Evolutionary conservation across 2,888 invertebrate genomes (phyloP), one percentile per base, ranked within the genome.

Genomic region (Rhagonycha fulva): DNA sequence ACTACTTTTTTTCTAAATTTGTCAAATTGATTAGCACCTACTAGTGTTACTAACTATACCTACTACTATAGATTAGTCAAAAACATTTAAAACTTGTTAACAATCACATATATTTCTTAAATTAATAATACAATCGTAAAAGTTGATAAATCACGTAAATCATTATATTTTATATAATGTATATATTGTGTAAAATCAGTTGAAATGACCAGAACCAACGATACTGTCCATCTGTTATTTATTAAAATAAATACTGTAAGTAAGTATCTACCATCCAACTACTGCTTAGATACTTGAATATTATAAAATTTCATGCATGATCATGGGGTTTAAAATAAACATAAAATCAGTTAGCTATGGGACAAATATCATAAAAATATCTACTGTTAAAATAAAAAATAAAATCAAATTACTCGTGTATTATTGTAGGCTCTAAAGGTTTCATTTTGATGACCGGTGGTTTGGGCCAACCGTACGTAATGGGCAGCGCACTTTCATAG

Each of bases 401-500:
- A 61, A 19, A 30, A 67, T 24, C 30, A 14, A 68, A n/a, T 80
- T 84, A 85, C 75, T 83, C 84, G 79, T 82, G 83, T 28, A 86
- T 69, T 79, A 84, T 86, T 2, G 82, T 84, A 5, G 87, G 85
- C 72, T 85, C 84, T 78, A 87, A 77, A 9, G 85, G 84, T 80
- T 82, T 83, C 7, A 86, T 86, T 80, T 86, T 85, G 32, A 86
- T 84, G 77, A 85, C 83, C 0, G 85, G 84, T 14, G 81, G 74
- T 74, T 85, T 82, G 7, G 88, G 87, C 93, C 93, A 94, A 10
- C 87, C 86, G 93, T 93, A 94, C 7, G 90, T 90, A 7, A 90
- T 89, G 0, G 96, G 95, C 90, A 96, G 90, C 72, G 95, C 92
- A 80, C 92, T 90, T 86, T 94, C 93, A 86, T 96, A 97, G 85